Evolutionary conservation across 2,797 vertebrate genomes (phyloP).

Genomic region (Anabacerthia variegaticeps): DNA sequence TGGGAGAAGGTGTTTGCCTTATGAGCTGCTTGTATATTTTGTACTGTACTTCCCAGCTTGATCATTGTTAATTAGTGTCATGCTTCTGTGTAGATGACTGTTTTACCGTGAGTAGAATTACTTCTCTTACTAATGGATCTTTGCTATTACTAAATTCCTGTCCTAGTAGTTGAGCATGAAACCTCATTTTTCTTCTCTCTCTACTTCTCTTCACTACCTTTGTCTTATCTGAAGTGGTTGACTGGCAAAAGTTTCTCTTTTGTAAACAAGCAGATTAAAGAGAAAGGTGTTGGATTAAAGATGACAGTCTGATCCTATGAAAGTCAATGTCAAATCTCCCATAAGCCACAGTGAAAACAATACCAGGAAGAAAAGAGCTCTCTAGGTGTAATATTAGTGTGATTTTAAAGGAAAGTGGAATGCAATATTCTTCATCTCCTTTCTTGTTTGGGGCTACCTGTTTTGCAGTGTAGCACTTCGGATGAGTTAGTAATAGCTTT

Average conservation of each 20-base stretch:
- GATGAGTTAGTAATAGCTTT: not conserved
- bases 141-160: not conserved
- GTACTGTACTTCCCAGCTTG: not conserved
- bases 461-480: not conserved
- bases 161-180: not conserved
- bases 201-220: not conserved
- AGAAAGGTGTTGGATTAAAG: conserved; percentile 45
- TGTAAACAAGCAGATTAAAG: conserved; percentile 34
- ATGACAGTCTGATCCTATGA: conserved; percentile 6
- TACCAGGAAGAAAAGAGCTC: not conserved
- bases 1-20: not conserved
- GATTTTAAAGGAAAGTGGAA: not conserved
- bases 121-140: not conserved
- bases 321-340: conserved; percentile 24
- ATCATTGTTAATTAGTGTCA: not conserved
- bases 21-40: not conserved
- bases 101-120: not conserved
- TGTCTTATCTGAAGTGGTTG: not conserved
- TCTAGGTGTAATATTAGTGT: not conserved
- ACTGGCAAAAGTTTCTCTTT: conserved; percentile 38
- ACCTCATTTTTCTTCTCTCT: conserved; percentile 2
- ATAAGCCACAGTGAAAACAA: conserved; percentile 16
- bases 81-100: not conserved
- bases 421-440: not conserved
- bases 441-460: not conserved